phyloP scores from a whole-genome alignment of 2,888 invertebrate species.

The Marasmarcha lunaedactyla region DNA sequence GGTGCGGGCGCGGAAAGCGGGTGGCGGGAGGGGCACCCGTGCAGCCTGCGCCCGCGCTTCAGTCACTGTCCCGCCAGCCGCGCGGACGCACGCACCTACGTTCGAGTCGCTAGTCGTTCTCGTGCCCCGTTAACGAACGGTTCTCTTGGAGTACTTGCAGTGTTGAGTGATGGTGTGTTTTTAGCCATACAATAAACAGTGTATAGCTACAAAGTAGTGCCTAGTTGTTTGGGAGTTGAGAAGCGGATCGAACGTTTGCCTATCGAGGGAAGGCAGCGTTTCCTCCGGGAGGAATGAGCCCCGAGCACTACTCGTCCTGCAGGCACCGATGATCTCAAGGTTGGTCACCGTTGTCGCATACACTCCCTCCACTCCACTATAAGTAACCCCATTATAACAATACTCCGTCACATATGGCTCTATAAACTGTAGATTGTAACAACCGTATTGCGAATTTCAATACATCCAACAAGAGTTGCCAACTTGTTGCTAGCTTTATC shows the following conservation, averaged over 20 bases:
- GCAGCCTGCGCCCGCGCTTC: conserved; percentile 39
- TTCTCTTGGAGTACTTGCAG: conserved; percentile 54
- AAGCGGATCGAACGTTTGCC: conserved; percentile 52
- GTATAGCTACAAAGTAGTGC: conserved; percentile 63
- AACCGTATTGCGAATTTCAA: no score
- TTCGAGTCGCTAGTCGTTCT: conserved; percentile 43
- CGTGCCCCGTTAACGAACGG: conserved; percentile 54
- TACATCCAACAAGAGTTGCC: neutral
- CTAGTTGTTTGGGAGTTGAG: conserved; percentile 36
- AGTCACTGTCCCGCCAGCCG: conserved; percentile 64
- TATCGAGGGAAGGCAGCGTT: conserved; percentile 59
- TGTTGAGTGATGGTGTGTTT: conserved; percentile 66
- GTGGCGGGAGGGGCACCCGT: conserved; percentile 39
- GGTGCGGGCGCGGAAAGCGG: conserved; percentile 19
- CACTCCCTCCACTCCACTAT: conserved; percentile 2
- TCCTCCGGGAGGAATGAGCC: conserved; percentile 68
- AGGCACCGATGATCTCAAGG: conserved; percentile 71
- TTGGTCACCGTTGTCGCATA: conserved; percentile 30
- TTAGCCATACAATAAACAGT: conserved; percentile 59
- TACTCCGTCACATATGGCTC: neutral
- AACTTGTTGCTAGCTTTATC: neutral
- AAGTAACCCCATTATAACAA: neutral
- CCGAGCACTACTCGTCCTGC: conserved; percentile 56
- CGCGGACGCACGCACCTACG: conserved; percentile 49
- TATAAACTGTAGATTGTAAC: no score